These are phyloP conservation scores for Anthophora plumipes DNA, from an alignment of 2,888 invertebrate species.

Conservation along the genomic window DNA sequence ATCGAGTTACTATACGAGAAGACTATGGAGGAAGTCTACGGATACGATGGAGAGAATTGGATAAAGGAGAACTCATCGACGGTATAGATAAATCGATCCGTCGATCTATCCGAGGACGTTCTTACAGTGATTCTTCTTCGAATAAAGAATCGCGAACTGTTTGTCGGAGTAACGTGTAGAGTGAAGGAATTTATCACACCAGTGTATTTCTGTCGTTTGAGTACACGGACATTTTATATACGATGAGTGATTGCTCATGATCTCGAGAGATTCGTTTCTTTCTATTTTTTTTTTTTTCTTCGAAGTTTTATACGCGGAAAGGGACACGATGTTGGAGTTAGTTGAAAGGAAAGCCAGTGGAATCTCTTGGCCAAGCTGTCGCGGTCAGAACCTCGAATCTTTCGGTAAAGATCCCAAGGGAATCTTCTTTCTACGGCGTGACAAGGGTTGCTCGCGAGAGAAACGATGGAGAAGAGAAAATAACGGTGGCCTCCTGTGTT, in stretches of 20 bases:
- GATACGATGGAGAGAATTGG: not conserved
- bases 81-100: constrained; percentile 17
- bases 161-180: not conserved
- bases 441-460: constrained; percentile 58
- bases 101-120: not conserved
- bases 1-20: constrained; percentile 55
- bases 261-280: no score
- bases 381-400: constrained; percentile 65
- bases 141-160: not conserved
- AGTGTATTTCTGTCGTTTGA: not conserved
- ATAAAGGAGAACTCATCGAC: not conserved
- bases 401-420: constrained; percentile 62
- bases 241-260: not conserved
- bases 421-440: constrained; percentile 58
- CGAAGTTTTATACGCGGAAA: no score
- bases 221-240: not conserved
- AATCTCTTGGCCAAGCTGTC: constrained; percentile 78
- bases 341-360: constrained; percentile 78
- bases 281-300: no score
- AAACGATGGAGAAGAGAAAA: constrained; percentile 77
- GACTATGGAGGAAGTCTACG: no score
- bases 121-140: not conserved
- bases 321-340: constrained; percentile 75
- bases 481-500: constrained; percentile 77
- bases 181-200: not conserved